Evolutionary conservation across 2,888 invertebrate genomes (phyloP).

Genomic region (Plebejus anna): DNA sequence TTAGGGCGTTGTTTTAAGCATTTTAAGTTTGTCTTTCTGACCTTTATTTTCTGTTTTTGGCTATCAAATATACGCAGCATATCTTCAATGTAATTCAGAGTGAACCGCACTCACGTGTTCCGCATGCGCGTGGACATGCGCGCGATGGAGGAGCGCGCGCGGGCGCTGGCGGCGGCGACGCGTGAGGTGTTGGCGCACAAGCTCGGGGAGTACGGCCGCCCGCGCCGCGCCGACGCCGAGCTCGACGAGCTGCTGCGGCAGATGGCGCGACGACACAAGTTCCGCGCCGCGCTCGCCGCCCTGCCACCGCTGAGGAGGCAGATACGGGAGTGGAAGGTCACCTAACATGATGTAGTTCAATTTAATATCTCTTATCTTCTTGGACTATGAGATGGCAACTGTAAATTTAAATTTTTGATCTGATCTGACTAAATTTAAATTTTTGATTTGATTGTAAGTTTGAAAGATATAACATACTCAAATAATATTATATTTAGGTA

Average conservation of each 20-base stretch:
- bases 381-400: no score
- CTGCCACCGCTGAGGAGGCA: slow-evolving; percentile 56
- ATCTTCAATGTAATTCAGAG: slow-evolving; percentile 56
- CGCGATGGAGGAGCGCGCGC: slow-evolving; percentile 82
- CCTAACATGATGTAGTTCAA: no score
- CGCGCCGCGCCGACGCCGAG: slow-evolving; percentile 62
- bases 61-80: background rate
- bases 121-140: slow-evolving; percentile 85
- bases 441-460: no score
- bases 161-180: slow-evolving; percentile 75
- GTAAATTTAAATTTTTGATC: no score
- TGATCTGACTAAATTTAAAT: no score
- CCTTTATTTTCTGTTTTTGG: no score
- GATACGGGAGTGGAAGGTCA: slow-evolving; percentile 60
- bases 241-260: slow-evolving; percentile 64
- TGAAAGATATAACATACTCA: no score
- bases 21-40: no score
- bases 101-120: slow-evolving; percentile 83
- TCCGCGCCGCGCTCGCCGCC: slow-evolving; percentile 50
- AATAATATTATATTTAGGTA: no score
- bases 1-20: no score
- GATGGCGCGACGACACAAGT: slow-evolving; percentile 69
- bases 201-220: slow-evolving; percentile 63
- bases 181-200: slow-evolving; percentile 65
- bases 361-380: no score